Conservation (phyloP, 2,797 vertebrate genomes). For the Cirrhinus molitorella region DNA sequence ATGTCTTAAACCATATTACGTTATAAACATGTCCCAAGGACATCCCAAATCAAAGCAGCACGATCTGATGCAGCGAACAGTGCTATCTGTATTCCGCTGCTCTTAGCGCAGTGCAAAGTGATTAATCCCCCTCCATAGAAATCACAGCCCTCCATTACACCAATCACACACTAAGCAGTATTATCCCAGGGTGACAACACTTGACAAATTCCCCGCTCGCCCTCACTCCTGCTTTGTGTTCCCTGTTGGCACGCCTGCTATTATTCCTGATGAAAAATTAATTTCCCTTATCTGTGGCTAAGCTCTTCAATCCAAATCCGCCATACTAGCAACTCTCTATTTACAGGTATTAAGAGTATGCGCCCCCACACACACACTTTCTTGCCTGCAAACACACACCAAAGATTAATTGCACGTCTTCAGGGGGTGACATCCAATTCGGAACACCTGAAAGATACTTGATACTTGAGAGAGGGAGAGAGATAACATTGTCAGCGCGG, state of each 20-base stretch:
- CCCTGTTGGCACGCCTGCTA: conserved; percentile 77
- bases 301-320: conserved; percentile 89
- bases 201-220: conserved; percentile 90
- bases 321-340: conserved; percentile 88
- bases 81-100: conserved; percentile 84
- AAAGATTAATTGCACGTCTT: conserved; percentile 92
- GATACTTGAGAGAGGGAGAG: conserved; percentile 77
- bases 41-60: conserved; percentile 13
- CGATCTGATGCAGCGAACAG: conserved; percentile 55
- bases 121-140: conserved; percentile 97
- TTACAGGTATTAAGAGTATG: conserved; percentile 81
- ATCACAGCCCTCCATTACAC: conserved; percentile 94
- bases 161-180: conserved; percentile 94
- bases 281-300: conserved; percentile 91
- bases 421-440: conserved; percentile 88
- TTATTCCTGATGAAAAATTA: conserved; percentile 93
- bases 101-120: conserved; percentile 91
- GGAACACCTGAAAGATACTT: conserved; percentile 85
- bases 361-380: conserved; percentile 56
- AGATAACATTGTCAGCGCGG: conserved; percentile 90
- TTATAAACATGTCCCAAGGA: conserved; percentile 49
- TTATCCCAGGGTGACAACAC: conserved; percentile 95
- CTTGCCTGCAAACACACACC: conserved; percentile 81
- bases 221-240: conserved; percentile 84
- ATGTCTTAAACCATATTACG: background rate